Evolutionary conservation across 2,113 vertebrate species (phyloP).

Genomic region (Melanotaenia duboulayi): DNA sequence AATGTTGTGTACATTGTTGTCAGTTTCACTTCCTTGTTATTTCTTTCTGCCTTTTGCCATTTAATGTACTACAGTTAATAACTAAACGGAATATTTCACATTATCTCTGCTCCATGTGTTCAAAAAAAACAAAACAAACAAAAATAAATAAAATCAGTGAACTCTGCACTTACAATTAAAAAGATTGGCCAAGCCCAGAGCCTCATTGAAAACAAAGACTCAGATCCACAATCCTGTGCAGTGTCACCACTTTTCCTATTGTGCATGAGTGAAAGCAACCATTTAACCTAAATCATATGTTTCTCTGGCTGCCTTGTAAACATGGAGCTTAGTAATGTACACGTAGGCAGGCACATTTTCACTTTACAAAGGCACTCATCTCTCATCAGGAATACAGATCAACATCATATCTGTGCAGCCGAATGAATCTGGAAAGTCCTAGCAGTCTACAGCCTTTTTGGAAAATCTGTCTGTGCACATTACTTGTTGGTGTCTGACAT

Average conservation of each 20-base stretch:
- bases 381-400: conserved; percentile 21
- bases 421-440: conserved; percentile 19
- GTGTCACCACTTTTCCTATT: conserved; percentile 56
- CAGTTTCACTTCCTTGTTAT: neutral
- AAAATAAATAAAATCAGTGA: conserved; percentile 31
- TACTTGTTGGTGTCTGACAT: neutral
- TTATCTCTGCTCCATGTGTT: conserved; percentile 6
- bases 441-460: conserved; percentile 11
- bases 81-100: neutral
- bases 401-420: conserved; percentile 22
- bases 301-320: conserved; percentile 46
- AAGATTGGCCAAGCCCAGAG: neutral
- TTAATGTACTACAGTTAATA: conserved; percentile 9
- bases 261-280: conserved; percentile 54
- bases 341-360: conserved; percentile 30
- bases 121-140: conserved; percentile 27
- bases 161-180: neutral
- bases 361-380: conserved; percentile 12
- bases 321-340: conserved; percentile 38
- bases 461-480: neutral
- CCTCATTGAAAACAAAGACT: conserved; percentile 19
- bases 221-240: conserved; percentile 25
- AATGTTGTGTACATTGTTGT: neutral
- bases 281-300: conserved; percentile 66
- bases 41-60: neutral